Evolutionary conservation across 2,113 vertebrate species (phyloP), one percentile per base, ranked within the genome.

Genomic region (Benitochromis conjunctus): DNA sequence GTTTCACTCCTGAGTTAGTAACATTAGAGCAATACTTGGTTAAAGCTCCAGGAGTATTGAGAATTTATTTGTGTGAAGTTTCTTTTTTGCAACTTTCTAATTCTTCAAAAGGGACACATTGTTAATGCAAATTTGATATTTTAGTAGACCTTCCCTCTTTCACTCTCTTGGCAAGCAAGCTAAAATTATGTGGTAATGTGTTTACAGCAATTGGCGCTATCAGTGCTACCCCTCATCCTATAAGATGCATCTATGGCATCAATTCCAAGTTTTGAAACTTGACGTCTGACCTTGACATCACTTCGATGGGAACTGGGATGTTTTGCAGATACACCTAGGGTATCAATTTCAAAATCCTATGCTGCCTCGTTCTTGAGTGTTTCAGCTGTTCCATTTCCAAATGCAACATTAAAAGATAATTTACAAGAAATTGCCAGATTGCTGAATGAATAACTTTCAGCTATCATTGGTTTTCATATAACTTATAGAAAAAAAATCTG

Each of bases 51-150:
- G 80, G 57, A 87, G 78, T 46, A 77, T 81, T 90, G 80, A 92
- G 80, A 89, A 93, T 88, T 71, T 69, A 90, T 90, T 87, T 91
- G 43, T 38, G 81, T 18, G 19, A 21, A 11, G 77, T 24, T 56
- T 41, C 10, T 24, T 21, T 8, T 1, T 62, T 62, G 8, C 2
- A 29, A 34, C 4, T 21, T 29, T 43, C 16, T 26, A 11, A 51
- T 56, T 83, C 51, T 81, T 71, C 7, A 16, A 34, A 79, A 74
- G 16, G 26, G 16, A 78, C 6, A 57, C 11, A 3, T 16, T 55
- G 16, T 6, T 86, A 31, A 80, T 18, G 10, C 10, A 24, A 24
- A 31, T 78, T 13, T 26, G 2, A 51, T 76, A 58, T 51, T 84
- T 26, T 12, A 51, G 9, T 18, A 48, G 66, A 16, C 6, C 21